A percentile compares a stretch with the other conserved stretches of the same genome.
Evolutionary conservation across 2,888 invertebrate genomes (phyloP).

Genomic region (Hylaea fasciaria): DNA sequence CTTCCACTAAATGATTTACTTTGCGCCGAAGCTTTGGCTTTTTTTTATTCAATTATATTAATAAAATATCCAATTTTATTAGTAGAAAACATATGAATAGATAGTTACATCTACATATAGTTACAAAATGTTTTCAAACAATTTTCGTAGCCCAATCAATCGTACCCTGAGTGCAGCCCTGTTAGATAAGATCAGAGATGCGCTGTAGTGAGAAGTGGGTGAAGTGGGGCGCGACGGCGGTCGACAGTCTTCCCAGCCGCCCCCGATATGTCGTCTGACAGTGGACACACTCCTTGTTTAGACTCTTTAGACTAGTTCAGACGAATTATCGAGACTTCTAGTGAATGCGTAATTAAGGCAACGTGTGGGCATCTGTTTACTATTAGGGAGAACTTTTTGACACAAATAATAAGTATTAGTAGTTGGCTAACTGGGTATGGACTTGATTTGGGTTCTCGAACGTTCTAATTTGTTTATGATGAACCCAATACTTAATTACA

Average conservation of each 20-base stretch:
- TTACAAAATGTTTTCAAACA: not conserved
- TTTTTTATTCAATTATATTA: too few species aligned
- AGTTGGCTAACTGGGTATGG: constrained; percentile 1
- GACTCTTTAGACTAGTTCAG: constrained; percentile 19
- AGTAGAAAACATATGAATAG: too few species aligned
- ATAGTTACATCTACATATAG: too few species aligned
- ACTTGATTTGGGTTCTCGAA: constrained; percentile 11
- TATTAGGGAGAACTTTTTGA: constrained; percentile 8
- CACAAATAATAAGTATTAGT: constrained; percentile 15
- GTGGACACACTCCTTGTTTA: constrained; percentile 36
- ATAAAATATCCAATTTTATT: not conserved
- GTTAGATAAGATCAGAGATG: constrained; percentile 58
- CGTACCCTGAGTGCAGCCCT: constrained; percentile 9
- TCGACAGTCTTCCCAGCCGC: constrained; percentile 28
- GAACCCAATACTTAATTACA: not conserved
- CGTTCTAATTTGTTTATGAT: not conserved
- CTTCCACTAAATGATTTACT: too few species aligned
- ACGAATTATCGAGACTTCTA: constrained; percentile 22
- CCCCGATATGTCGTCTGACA: constrained; percentile 30
- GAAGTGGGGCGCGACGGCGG: constrained; percentile 56
- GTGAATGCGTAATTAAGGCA: constrained; percentile 34
- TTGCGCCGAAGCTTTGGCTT: too few species aligned
- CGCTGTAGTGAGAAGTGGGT: constrained; percentile 55
- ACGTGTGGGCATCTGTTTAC: constrained; percentile 23
- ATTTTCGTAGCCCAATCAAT: not conserved